Conservation (phyloP, 2,113 vertebrate genomes). For the Melanerpes formicivorus region DNA sequence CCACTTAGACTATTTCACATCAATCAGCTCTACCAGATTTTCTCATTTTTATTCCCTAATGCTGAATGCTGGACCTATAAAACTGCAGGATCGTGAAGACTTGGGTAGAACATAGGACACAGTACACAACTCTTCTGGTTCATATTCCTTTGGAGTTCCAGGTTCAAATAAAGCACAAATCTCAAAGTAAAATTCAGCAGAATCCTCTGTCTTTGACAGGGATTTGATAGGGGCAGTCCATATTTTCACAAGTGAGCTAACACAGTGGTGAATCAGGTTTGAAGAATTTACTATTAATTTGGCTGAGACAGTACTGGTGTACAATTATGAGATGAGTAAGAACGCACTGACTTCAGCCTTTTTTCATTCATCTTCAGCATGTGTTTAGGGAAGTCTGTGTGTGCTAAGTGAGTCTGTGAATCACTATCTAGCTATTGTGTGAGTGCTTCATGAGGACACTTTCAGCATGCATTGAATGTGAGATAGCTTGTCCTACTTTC, state of each 20-base stretch:
- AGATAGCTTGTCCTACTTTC: background rate
- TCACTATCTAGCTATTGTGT: background rate
- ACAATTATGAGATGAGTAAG: background rate
- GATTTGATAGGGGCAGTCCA: background rate
- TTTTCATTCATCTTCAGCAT: slow-evolving; percentile 20
- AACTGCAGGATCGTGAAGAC: background rate
- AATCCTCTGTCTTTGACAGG: background rate
- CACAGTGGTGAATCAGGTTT: background rate
- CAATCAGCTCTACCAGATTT: background rate
- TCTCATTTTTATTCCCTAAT: background rate
- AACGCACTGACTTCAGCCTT: background rate
- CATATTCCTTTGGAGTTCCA: background rate
- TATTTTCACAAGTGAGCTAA: background rate
- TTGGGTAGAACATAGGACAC: background rate
- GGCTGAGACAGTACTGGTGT: background rate
- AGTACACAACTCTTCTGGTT: background rate
- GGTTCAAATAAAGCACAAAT: background rate
- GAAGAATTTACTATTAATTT: background rate
- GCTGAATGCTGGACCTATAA: background rate
- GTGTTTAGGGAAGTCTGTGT: background rate
- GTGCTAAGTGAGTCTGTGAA: background rate
- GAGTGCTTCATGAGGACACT: background rate
- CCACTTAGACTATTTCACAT: background rate
- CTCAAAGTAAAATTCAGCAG: background rate
- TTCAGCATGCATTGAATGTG: background rate